A percentile compares a stretch with the other conserved stretches of the same genome.
Conservation (phyloP, 2,888 invertebrate species). For the Drosophila barbarae region DNA sequence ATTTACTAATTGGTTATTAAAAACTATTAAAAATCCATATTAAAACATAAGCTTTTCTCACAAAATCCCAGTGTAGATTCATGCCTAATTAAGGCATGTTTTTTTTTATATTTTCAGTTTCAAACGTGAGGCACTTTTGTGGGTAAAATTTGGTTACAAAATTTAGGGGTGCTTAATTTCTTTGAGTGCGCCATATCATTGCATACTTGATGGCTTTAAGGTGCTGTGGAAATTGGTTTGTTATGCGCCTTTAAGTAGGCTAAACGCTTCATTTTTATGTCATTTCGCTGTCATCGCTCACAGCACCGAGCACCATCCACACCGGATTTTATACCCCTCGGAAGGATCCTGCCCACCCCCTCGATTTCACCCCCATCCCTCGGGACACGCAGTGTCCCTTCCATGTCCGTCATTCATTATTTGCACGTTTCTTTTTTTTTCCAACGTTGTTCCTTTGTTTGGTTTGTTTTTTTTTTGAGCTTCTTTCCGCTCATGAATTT, state of each 20-base stretch:
- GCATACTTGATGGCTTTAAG: conserved; percentile 67
- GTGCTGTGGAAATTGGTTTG: conserved; percentile 61
- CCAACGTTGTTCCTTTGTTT: conserved; percentile 26
- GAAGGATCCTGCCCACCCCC: not conserved
- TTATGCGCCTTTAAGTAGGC: conserved; percentile 75
- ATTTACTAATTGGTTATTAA: no score
- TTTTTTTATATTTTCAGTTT: not conserved
- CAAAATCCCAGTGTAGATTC: not conserved
- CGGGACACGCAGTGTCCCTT: conserved; percentile 9
- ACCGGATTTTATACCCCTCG: conserved; percentile 4
- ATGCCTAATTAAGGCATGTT: not conserved
- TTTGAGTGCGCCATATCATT: conserved; percentile 38
- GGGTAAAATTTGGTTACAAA: not conserved
- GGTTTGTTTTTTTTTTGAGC: conserved; percentile 54
- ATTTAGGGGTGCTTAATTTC: conserved; percentile 9
- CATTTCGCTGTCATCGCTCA: conserved; percentile 58
- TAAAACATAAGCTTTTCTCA: not conserved
- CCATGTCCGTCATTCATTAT: conserved; percentile 70
- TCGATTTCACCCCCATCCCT: not conserved
- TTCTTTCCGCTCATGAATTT: conserved; percentile 70
- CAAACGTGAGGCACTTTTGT: not conserved
- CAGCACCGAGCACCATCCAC: not conserved
- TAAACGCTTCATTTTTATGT: conserved; percentile 74
- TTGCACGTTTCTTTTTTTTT: conserved; percentile 63
- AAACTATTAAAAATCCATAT: no score